Evolutionary conservation across 2,113 vertebrate species (phyloP).

Genomic region (Callipepla squamata): DNA sequence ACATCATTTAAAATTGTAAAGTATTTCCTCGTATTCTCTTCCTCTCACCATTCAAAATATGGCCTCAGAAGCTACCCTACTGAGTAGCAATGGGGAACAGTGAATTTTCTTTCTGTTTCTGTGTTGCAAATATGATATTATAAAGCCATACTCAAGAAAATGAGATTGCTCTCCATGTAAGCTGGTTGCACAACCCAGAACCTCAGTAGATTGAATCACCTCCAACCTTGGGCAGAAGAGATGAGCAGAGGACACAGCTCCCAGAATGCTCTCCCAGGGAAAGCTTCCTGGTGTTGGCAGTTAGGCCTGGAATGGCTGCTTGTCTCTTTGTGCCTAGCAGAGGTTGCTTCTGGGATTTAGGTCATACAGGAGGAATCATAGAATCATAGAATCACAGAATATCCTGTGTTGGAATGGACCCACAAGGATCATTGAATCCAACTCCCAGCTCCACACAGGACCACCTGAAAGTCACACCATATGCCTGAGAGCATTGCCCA

Average conservation of each 20-base stretch:
- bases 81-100: background rate
- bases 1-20: constrained; percentile 34
- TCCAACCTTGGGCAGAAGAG: background rate
- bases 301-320: background rate
- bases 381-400: too few relatives aligned
- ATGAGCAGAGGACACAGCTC: background rate
- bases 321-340: background rate
- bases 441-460: too few relatives aligned
- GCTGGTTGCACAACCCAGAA: accelerated
- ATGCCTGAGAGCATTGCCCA: too few relatives aligned
- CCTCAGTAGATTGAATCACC: background rate
- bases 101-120: background rate
- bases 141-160: background rate
- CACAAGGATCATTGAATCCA: too few relatives aligned
- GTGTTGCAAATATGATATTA: background rate
- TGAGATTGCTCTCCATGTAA: background rate
- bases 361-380: background rate
- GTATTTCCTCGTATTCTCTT: background rate
- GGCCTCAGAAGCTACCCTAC: background rate
- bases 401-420: too few relatives aligned
- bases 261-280: background rate
- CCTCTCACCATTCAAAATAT: background rate
- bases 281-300: background rate
- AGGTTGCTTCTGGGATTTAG: background rate
- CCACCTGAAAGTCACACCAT: too few relatives aligned